Base-by-base conservation (phyloP, 2,888 invertebrate species). In the Invenusta paracnida region DNA sequence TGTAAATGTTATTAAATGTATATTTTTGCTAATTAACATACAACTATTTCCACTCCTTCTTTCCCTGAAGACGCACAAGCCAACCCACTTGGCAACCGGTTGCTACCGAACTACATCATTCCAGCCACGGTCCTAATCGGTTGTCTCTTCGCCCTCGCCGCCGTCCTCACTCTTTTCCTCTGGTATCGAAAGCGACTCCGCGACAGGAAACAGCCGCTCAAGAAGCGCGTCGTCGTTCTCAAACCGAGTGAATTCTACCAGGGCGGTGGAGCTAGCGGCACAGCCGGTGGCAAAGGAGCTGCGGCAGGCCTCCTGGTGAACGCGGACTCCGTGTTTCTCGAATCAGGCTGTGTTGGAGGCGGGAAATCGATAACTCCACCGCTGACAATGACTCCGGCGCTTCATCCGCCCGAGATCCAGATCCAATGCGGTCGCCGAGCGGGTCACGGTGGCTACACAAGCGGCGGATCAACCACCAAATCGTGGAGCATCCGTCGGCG, bases 161-260 rank as follows among this genome's bases (percentile, higher is more conserved):
- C 25, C 17, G 2, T 73, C 27, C 2, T 13, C 73, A 73, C 73
- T 5, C 2, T 13, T 23, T n/a, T 13, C 27, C 23, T 5, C 27
- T 73, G 73, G 73, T 23, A 73, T 25, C 73, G 73, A 5, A 73
- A 73, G 27, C 73, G 73, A 5, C 73, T 13, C 2, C 73, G 73
- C 73, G 5, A 23, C 73, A 5, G 5, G 48, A 73, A 73, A 23
- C 73, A 23, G 23, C 73, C 73, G 25, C 73, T 73, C 17, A 73
- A 73, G 27, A 73, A 73, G 27, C 73, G 73, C 25, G 73, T 73
- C 17, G 73, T 73, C 27, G 73, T 73, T 23, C 73, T 73, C 27
- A 73, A 73, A 23, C 73, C 73, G 2, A 73, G 73, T 25, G 73
- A 73, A 23, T 73, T 73, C 73, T 73, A 73, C 73, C 23, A 73